Base-by-base conservation (phyloP, 2,797 vertebrate genomes). In the Borostomias antarcticus region DNA sequence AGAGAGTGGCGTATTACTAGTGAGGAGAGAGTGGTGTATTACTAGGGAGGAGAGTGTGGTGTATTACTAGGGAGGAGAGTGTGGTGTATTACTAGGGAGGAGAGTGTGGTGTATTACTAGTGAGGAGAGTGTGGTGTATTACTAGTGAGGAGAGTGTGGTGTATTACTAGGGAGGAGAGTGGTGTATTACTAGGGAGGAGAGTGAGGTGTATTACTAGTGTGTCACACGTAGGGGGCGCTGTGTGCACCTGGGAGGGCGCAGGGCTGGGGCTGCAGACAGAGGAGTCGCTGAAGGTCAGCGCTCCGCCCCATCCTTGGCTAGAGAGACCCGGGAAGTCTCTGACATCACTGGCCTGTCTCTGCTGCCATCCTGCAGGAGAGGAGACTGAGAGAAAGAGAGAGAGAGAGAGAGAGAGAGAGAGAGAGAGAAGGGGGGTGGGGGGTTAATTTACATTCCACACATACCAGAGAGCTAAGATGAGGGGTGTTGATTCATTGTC, bases 271-370 rank as follows among this genome's bases (percentile, higher is more conserved):
- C 71, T 70, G 1, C 54, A 75, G 5, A 79, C 67, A 0, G 52
- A 75, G 53, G 80, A 74, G 68, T 73, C 85, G 11, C 85, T 81
- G 63, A 84, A 58, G 13, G 78, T 84, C 33, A 90, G 88, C 60
- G 89, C 29, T 40, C 62, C 54, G 10, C 70, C 67, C 13, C 92
- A 90, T 50, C 74, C 85, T 17, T 87, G 81, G 63, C 77, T 89
- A n/a, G 65, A 75, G 54, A 83, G 81, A 0, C 62, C 32, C 0
- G 71, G 62, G 17, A 88, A 86, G 60, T 86, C 85, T 0, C 81
- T 84, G 33, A 87, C 69, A 11, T 94, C 85, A 0, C 86, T 95
- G 81, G 91, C 83, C 70, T 95, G 94, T 50, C 88, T 83, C 68
- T 87, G 78, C 43, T 69, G 82, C 82, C 85, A 88, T 2, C 73